Evolutionary conservation across 2,113 vertebrate genomes (phyloP).

Genomic region (Dromiciops gliroides): DNA sequence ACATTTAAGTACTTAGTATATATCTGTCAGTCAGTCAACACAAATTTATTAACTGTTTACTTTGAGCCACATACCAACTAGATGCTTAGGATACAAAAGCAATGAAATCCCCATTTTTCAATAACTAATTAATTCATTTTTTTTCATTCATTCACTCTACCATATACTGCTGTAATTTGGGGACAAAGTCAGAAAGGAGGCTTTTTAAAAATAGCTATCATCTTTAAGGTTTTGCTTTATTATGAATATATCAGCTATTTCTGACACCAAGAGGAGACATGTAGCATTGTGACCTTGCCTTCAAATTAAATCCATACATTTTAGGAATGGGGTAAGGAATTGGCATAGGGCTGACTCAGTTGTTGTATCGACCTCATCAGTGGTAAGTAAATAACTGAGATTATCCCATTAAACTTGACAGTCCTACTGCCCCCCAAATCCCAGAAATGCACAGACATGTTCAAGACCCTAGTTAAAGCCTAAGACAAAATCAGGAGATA

Average conservation of each 20-base stretch:
- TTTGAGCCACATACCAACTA: neutral
- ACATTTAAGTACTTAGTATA: neutral
- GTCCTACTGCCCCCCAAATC: neutral
- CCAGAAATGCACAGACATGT: neutral
- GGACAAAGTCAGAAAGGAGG: slow-evolving; percentile 2
- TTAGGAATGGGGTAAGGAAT: neutral
- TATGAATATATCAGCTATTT: slow-evolving; percentile 27
- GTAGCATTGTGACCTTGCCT: slow-evolving; percentile 28
- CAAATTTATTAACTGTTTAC: neutral
- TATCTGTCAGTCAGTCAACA: neutral
- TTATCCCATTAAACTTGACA: neutral
- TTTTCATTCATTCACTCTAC: neutral
- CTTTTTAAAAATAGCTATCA: slow-evolving; percentile 5
- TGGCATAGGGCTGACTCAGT: neutral
- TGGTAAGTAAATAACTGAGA: slow-evolving; percentile 1
- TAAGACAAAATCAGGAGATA: neutral
- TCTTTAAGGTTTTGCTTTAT: neutral
- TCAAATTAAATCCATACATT: slow-evolving; percentile 49
- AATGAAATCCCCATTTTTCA: neutral
- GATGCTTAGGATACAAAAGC: neutral
- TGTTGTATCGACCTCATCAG: neutral
- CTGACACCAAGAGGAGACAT: neutral
- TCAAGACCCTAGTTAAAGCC: neutral
- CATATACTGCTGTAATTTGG: neutral
- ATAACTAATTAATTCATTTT: too few relatives aligned